Evolutionary conservation across 2,113 vertebrate genomes (phyloP), one percentile per base, ranked within the genome.

Genomic region (Corythaeola cristata): DNA sequence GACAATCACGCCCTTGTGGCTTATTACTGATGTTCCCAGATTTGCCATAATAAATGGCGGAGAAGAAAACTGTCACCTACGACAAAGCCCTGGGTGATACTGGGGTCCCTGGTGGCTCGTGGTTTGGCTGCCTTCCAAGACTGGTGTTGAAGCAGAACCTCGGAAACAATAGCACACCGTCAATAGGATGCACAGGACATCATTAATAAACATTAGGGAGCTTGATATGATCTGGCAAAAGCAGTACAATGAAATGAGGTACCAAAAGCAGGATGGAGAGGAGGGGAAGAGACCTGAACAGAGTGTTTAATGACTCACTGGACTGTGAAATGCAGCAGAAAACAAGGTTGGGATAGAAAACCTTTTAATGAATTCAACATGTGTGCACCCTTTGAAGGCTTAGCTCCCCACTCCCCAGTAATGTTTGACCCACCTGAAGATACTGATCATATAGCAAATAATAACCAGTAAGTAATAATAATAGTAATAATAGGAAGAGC

Each of bases 131-230:
- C 53, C 79, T 91, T 86, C 91, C 15, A 41, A 78, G 77, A 13
- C 0, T 13, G 45, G 37, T 39, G 35, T 35, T 85, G 85, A 92
- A 95, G 71, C 79, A 84, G 78, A 83, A 93, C 75, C 82, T 88
- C 26, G 11, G 83, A 94, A 96, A 95, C 91, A 97, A 93, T 92
- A 88, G 84, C 62, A 62, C 33, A 15, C 35, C 79, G 49, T 92
- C 84, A 92, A 60, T 74, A 64, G 81, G 89, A 78, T 68, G 66
- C 82, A 64, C 71, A 37, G 91, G 95, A 86, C 14, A 9, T 72
- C 92, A 91, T 97, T 97, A 94, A 97, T 97, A 97, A 96, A 96
- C 94, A 97, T 97, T 37, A 93, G 69, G 66, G 89, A 91, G 89
- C 80, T 75, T 83, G 93, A 96, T 96, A 96, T 7, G 52, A 95